Percentiles rank a stretch among this genome's conserved stretches.
Evolutionary conservation across 1,140 invertebrate species (phyloP).

Genomic region (Chrysomallon squamiferum): DNA sequence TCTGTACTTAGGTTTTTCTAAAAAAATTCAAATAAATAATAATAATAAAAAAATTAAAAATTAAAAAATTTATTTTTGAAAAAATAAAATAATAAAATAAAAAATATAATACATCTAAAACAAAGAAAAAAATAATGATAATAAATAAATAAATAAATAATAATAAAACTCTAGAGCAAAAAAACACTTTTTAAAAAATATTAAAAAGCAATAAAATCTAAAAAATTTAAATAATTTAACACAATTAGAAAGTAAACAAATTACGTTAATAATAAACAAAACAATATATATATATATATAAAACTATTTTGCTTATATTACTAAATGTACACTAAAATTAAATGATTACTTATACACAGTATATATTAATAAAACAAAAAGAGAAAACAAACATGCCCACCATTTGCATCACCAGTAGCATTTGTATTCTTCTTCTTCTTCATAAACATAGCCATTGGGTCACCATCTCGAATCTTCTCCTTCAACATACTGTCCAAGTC

Average conservation of each 20-base stretch:
- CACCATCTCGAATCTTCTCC: constrained; percentile 80
- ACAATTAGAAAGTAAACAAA: too few relatives aligned
- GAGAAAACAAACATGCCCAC: constrained; percentile 1
- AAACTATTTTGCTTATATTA: constrained; percentile 57
- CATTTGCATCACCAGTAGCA: constrained; percentile 24
- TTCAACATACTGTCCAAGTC: constrained; percentile 83
- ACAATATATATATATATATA: not conserved
- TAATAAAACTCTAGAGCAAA: too few relatives aligned
- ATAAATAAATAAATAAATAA: too few relatives aligned
- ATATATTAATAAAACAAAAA: not conserved
- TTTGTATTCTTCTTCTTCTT: constrained; percentile 75
- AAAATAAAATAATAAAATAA: not conserved
- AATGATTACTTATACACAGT: too few relatives aligned
- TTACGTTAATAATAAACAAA: not conserved
- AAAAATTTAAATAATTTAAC: too few relatives aligned
- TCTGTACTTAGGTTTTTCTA: constrained; percentile 76
- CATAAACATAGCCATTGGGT: constrained; percentile 93
- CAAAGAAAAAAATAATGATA: too few relatives aligned
- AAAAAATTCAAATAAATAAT: constrained; percentile 48
- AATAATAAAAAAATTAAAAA: not conserved
- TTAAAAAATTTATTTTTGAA: not conserved
- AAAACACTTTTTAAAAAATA: too few relatives aligned
- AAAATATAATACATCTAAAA: not conserved
- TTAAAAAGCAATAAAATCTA: too few relatives aligned
- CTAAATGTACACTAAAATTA: too few relatives aligned